Evolutionary conservation across 1,140 invertebrate genomes (phyloP), one percentile per base, ranked within the genome.

Genomic region (Himalopsyche phryganea): DNA sequence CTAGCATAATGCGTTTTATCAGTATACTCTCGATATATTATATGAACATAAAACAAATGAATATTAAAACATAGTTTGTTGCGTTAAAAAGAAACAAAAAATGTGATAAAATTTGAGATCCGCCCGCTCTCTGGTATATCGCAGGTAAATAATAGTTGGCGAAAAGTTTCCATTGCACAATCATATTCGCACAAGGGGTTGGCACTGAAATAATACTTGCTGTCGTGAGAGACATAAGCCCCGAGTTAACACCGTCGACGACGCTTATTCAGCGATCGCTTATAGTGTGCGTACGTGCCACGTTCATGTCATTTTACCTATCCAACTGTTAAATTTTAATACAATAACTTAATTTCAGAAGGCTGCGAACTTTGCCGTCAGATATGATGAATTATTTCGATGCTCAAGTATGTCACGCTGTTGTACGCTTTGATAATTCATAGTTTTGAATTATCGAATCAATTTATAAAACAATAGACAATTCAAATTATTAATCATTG

Each of bases 271-370:
- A 56, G 28, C 44, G 52, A 32, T 50, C 19, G 41, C 35, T 40
- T 35, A n/a, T n/a, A n/a, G n/a, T n/a, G n/a, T n/a, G n/a, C n/a
- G n/a, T 14, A 3, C 4, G 33, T 54, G 32, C 52, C 28, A 18
- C 42, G 17, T 40, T 42, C 19, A 10, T 47, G 56, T 58, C 56
- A 58, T 52, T 52, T 58, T 38, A 41, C 41, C 23, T 40, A 52
- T 18, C 35, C 49, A 28, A 47, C 41, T 47, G 56, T 58, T 58
- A 28, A 58, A 58, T 58, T 58, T 48, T 52, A 51, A 58, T 58
- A 58, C 44, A 58, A 58, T 58, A 58, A 58, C 44, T 17, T 33
- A 9, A 28, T 28, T 28, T 9, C 4, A 28, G 23, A 9, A 28
- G 23, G 23, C 23, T 17, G 14, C 5, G 15, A 38, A 50, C 33